A percentile compares a stretch with the other conserved stretches of the same genome.
Conservation (phyloP, 2,113 vertebrate species). For the Oreochromis tanganicae region DNA sequence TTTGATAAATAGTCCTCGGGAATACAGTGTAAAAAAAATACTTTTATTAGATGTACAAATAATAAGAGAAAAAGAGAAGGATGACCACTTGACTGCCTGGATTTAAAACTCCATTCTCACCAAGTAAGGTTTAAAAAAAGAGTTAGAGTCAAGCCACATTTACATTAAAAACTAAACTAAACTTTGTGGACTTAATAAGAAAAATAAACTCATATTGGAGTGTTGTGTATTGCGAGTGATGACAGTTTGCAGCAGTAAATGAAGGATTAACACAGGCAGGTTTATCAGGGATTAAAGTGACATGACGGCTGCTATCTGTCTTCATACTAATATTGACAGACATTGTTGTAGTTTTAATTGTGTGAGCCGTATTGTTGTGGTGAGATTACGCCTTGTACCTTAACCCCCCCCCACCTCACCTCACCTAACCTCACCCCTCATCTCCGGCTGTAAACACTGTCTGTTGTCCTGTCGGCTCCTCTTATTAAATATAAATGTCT, state of each 20-base stretch:
- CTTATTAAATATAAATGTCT: slow-evolving; percentile 34
- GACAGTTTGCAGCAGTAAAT: slow-evolving; percentile 19
- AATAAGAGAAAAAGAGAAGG: not conserved
- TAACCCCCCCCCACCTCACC: not conserved
- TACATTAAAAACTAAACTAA: not conserved
- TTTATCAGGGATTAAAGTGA: slow-evolving; percentile 62
- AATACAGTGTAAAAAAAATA: not conserved
- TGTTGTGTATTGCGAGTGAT: not conserved
- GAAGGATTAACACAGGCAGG: slow-evolving; percentile 54
- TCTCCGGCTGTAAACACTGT: slow-evolving; percentile 15
- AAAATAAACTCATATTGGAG: not conserved
- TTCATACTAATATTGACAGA: slow-evolving; percentile 49
- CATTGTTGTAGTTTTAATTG: slow-evolving; percentile 54
- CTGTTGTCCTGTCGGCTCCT: not conserved
- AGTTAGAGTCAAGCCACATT: not conserved
- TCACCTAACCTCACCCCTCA: not conserved
- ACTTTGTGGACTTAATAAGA: not conserved
- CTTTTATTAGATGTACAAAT: not conserved
- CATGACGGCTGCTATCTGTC: slow-evolving; percentile 47
- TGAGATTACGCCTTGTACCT: slow-evolving; percentile 36
- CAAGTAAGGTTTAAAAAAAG: not conserved
- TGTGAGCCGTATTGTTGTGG: slow-evolving; percentile 42
- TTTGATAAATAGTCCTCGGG: not conserved
- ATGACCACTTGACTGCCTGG: not conserved
- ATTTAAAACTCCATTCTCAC: not conserved